Base-by-base conservation (phyloP, 2,113 vertebrate genomes). In the Noturus placidus region DNA sequence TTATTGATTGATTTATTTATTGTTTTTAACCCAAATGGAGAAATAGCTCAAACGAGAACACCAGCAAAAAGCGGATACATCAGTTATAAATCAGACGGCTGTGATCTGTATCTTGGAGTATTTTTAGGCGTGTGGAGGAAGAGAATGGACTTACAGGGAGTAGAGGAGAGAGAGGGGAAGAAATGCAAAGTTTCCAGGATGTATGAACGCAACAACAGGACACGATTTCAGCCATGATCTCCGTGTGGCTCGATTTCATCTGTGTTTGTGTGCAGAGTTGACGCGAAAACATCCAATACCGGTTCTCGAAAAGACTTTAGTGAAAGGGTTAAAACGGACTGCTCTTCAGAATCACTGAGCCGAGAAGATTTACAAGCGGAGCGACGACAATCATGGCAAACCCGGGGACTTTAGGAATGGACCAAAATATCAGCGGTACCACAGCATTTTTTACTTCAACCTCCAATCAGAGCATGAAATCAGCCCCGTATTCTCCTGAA, bases 401-500 rank as follows among this genome's bases (percentile, higher is more conserved):
- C 83, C 89, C 89, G 63, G 94, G 94, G 90, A 94, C 93, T 15
- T 38, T 56, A 1, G 89, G 78, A 82, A 88, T 92, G 87, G 93
- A 92, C 89, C 92, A 92, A 84, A 95, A 95, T 88, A 90, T 83
- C 87, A 95, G 91, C n/a, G 65, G 25, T 35, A 91, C 86, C 72
- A 72, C 84, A 2, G 93, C 92, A 87, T 89, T 90, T 85, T 93
- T 93, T 6, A 59, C 86, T n/a, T 86, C 92, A 22, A 92, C 93
- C 59, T 95, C 93, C 88, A 96, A 95, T 92, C 92, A 94, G 92
- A 95, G 94, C 89, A 86, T 94, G 87, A 93, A 91, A 82, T 74
- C 89, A 30, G 90, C 90, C 10, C 94, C 84, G 0, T 97, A 97
- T 92, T 95, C 96, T 4, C 91, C 94, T 0, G 95, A 96, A 86